phyloP scores from a whole-genome alignment of 2,113 vertebrate genomes.

The Glaucomys volans region DNA sequence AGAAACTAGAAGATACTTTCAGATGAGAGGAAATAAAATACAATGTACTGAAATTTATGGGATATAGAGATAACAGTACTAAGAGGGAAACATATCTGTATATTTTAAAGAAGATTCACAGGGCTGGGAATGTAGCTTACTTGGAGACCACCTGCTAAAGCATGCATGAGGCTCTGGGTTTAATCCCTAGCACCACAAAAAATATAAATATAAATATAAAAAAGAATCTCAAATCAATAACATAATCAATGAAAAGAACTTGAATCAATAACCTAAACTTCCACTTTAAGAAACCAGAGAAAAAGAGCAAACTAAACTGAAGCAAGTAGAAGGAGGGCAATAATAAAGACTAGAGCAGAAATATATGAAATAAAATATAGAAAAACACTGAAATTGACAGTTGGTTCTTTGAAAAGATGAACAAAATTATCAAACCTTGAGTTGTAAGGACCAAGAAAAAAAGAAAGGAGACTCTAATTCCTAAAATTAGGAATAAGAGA shows the following conservation, averaged over 20 bases:
- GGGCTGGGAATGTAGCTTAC: background rate
- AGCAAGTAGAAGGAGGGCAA: background rate
- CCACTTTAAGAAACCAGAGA: background rate
- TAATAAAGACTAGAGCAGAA: background rate
- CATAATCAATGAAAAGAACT: background rate
- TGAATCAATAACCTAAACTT: background rate
- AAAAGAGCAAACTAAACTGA: background rate
- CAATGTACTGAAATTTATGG: background rate
- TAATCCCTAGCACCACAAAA: background rate
- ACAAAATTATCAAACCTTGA: background rate
- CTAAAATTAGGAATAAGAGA: background rate
- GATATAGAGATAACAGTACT: background rate
- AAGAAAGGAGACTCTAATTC: background rate
- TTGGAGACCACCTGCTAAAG: background rate
- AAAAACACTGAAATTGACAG: background rate
- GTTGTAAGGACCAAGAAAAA: background rate
- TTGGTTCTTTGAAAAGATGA: background rate
- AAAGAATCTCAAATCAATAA: conserved; percentile 15
- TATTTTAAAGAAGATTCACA: background rate
- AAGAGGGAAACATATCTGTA: background rate
- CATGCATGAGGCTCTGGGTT: background rate
- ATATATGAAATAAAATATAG: background rate
- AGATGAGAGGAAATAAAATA: background rate
- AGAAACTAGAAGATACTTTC: conserved; percentile 1
- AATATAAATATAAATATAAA: background rate